Evolutionary conservation across 1,140 invertebrate species (phyloP), one percentile per base, ranked within the genome.

Genomic region (Ips nitidus): DNA sequence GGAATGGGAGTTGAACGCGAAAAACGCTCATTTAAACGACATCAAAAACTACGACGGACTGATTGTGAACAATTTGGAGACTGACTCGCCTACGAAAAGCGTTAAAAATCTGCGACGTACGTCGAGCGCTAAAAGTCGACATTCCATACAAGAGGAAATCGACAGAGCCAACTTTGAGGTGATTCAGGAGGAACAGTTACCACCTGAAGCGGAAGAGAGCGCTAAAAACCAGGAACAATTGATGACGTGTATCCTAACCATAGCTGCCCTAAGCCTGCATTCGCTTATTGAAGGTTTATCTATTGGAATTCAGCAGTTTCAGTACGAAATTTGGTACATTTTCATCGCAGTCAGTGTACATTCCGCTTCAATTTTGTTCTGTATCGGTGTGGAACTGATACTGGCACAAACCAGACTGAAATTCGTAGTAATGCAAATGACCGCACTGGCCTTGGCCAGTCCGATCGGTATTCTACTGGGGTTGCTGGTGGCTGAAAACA

Each of bases 221-320:
- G 57, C 66, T 3, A 77, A 77, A 57, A 71, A 73, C 22, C 73
- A 76, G 41, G 77, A 80, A 63, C 78, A 80, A 58, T 65, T 87
- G 0, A 79, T 90, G 61, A 78, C 88, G 57, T 86, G 88, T 39
- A 73, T 89, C 38, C 72, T 92, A 37, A 87, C 91, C 2, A 86
- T 93, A n/a, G 76, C 91, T 22, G 91, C 92, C 0, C 79, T 94
- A 2, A 91, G 90, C 0, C 88, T 93, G 70, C 92, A 94, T 76
- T 89, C 90, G 0, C 84, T 94, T 22, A 91, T 94, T 76, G 92
- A 94, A 81, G 92, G 92, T 1, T 80, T 94, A 58, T 90, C 92
- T 0, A 89, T 94, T 22, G 92, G 92, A 2, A 79, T 94, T 1
- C 90, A 92, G 75, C 81, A 81, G 1, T 84, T 84, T 1, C 75